Evolutionary conservation across 2,888 invertebrate genomes (phyloP).

Genomic region (Xanthostigma xanthostigma): DNA sequence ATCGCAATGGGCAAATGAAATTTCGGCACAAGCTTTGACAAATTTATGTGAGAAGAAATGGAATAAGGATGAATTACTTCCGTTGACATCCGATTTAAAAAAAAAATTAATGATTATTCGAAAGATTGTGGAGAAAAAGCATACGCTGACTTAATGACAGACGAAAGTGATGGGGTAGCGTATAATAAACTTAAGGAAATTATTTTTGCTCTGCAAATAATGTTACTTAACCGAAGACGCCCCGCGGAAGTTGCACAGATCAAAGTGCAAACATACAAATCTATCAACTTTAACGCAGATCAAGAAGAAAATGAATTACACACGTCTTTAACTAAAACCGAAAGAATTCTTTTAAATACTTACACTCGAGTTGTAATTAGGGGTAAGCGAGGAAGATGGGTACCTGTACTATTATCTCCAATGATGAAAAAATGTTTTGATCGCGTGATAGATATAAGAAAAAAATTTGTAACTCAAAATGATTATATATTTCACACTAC

Average conservation of each 20-base stretch:
- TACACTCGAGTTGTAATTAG: constrained; percentile 9
- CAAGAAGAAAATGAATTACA: constrained; percentile 8
- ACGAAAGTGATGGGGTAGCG: constrained; percentile 3
- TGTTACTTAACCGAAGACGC: constrained; percentile 11
- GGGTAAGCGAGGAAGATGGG: constrained; percentile 11
- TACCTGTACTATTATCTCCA: constrained; percentile 11
- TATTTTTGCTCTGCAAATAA: constrained; percentile 13
- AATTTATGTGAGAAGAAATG: constrained; percentile 15
- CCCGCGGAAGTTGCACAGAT: constrained; percentile 12
- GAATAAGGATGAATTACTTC: constrained; percentile 16
- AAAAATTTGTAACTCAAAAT: constrained; percentile 9
- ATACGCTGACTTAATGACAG: not conserved
- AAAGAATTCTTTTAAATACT: constrained; percentile 10
- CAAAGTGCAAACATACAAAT: constrained; percentile 7
- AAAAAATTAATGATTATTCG: constrained; percentile 11
- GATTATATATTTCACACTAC: constrained; percentile 9
- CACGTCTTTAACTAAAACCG: constrained; percentile 11
- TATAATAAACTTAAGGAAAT: constrained; percentile 12
- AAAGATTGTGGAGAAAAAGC: constrained; percentile 1
- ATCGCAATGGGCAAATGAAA: constrained; percentile 16
- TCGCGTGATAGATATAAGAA: no score
- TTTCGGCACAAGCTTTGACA: constrained; percentile 14
- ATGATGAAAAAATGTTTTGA: constrained; percentile 12
- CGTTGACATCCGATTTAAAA: no score
- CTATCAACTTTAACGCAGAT: constrained; percentile 5